Conservation (phyloP, 2,113 vertebrate species). For the Xenopus borealis region DNA sequence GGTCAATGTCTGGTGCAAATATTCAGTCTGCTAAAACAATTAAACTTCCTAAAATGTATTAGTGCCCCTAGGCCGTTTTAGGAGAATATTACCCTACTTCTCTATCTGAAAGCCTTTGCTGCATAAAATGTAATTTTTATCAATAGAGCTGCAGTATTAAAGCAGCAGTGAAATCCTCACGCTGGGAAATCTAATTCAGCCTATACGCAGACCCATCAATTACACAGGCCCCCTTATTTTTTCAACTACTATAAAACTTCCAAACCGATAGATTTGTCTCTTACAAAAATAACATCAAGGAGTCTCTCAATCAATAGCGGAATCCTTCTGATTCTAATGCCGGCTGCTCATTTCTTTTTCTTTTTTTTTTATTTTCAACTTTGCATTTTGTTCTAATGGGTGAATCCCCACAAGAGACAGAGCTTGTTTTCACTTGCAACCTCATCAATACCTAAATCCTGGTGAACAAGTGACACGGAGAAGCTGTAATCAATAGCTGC, state of each 20-base stretch:
- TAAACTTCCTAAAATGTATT: constrained; percentile 58
- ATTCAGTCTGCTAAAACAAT: constrained; percentile 57
- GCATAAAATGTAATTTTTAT: constrained; percentile 72
- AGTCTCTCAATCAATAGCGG: constrained; percentile 70
- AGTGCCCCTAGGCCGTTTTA: constrained; percentile 59
- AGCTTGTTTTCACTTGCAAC: constrained; percentile 81
- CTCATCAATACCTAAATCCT: constrained; percentile 99
- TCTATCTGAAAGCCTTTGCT: constrained; percentile 55
- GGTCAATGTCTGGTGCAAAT: constrained; percentile 54
- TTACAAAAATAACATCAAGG: constrained; percentile 79
- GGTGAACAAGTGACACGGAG: constrained; percentile 93
- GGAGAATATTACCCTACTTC: constrained; percentile 46
- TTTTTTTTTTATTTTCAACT: constrained; percentile 81
- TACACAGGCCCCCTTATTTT: constrained; percentile 58
- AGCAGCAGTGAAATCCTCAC: constrained; percentile 64
- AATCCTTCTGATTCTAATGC: constrained; percentile 81
- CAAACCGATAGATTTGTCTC: constrained; percentile 86
- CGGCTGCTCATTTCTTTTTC: constrained; percentile 77
- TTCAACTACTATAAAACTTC: constrained; percentile 79
- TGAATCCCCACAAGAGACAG: constrained; percentile 77
- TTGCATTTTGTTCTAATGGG: constrained; percentile 84
- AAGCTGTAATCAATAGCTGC: constrained; percentile 93
- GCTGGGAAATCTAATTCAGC: constrained; percentile 75
- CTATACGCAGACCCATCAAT: constrained; percentile 70
- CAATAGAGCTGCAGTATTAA: constrained; percentile 69